Conservation (phyloP, 2,888 invertebrate genomes). For the Nymphalis urticae region DNA sequence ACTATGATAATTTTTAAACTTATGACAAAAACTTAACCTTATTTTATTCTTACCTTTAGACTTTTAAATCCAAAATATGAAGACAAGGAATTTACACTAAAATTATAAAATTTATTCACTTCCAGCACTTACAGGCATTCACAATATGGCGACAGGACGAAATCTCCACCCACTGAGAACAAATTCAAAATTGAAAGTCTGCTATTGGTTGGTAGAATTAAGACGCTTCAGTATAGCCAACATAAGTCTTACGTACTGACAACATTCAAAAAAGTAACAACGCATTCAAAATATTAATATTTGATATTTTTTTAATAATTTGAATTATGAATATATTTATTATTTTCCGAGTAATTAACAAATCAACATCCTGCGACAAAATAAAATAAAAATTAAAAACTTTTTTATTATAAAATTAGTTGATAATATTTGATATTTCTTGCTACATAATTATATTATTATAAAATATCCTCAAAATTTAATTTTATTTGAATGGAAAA, state of each 20-base stretch:
- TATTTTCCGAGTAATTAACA: too few species aligned
- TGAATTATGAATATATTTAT: too few species aligned
- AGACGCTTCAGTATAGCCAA: conserved; percentile 72
- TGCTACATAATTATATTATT: too few species aligned
- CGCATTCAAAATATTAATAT: conserved; percentile 15
- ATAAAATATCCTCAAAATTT: too few species aligned
- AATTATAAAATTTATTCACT: conserved; percentile 67
- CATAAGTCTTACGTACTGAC: conserved; percentile 38
- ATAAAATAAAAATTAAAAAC: too few species aligned
- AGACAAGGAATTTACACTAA: conserved; percentile 73
- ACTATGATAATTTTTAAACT: conserved; percentile 24
- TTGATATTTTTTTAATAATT: not conserved
- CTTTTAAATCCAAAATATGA: conserved; percentile 70
- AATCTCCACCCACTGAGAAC: conserved; percentile 74
- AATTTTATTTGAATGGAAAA: too few species aligned
- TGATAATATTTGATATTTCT: too few species aligned
- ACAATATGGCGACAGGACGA: conserved; percentile 79
- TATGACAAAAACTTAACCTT: conserved; percentile 70
- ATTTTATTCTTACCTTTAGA: conserved; percentile 65
- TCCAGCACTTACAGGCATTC: conserved; percentile 77
- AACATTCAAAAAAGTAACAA: conserved; percentile 31
- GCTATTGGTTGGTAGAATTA: conserved; percentile 63
- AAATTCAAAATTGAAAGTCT: conserved; percentile 72
- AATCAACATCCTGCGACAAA: too few species aligned
- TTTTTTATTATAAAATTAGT: too few species aligned